These are phyloP conservation scores for Bothrops jararaca DNA, from an alignment of 2,113 vertebrate species.

Conservation along the genomic window DNA sequence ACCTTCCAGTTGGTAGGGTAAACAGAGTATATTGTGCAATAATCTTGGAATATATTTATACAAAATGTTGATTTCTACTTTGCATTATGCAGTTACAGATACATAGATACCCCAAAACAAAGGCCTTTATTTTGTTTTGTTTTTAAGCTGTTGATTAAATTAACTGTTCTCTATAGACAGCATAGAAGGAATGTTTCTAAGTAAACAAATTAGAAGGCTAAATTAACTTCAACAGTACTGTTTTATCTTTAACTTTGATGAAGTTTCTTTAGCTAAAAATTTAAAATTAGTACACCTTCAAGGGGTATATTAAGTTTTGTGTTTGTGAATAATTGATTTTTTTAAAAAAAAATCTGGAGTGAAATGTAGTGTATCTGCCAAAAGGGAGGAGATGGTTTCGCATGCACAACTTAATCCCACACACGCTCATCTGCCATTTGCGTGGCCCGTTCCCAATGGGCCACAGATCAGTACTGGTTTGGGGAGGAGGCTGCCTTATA, in stretches of 20 bases:
- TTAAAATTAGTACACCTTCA: neutral
- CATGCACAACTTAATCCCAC: neutral
- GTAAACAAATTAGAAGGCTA: neutral
- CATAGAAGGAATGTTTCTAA: neutral
- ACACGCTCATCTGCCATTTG: neutral
- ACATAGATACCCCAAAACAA: neutral
- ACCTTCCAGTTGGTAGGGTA: neutral
- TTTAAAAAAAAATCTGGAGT: neutral
- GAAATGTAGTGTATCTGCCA: neutral
- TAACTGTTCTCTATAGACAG: neutral
- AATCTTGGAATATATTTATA: neutral
- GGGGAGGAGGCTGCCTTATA: neutral
- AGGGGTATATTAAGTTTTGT: neutral
- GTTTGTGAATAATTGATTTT: neutral
- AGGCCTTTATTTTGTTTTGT: neutral
- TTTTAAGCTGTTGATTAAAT: neutral
- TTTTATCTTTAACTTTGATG: slow-evolving; percentile 1
- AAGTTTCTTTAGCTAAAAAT: neutral
- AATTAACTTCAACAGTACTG: neutral
- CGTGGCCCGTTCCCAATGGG: neutral
- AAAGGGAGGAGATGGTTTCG: neutral
- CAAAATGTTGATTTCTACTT: neutral
- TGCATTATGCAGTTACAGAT: neutral
- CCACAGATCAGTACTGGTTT: neutral
- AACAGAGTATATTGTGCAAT: neutral